Evolutionary conservation across 1,140 invertebrate species (phyloP).

Genomic region (Hylaeus anthracinus): DNA sequence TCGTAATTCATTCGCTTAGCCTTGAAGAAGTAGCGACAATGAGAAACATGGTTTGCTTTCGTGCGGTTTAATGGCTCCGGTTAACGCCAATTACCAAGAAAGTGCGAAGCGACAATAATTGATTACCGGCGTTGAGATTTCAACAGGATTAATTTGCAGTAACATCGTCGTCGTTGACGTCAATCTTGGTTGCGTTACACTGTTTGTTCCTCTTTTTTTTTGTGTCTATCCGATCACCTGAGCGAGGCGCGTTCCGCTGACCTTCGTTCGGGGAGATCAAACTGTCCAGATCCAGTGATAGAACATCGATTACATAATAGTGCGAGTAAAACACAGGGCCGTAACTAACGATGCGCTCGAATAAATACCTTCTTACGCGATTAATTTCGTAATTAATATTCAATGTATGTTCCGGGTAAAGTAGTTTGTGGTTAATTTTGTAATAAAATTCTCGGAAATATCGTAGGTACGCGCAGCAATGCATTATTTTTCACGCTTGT

Average conservation of each 20-base stretch:
- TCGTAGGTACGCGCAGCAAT: background rate
- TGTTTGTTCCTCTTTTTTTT: background rate
- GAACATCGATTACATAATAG: constrained; percentile 3
- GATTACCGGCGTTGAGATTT: background rate
- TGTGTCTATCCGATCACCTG: background rate
- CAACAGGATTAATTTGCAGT: background rate
- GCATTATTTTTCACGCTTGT: background rate
- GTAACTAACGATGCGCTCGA: background rate
- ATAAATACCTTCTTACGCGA: background rate
- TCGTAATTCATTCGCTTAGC: background rate
- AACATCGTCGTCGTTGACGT: constrained; percentile 4
- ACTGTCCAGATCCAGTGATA: too few relatives aligned
- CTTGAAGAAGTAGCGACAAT: background rate
- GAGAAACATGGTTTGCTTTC: background rate
- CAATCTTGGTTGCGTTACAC: background rate
- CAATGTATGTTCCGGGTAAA: background rate
- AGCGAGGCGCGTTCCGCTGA: background rate
- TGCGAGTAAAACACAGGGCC: background rate
- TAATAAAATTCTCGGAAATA: background rate
- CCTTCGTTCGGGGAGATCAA: background rate
- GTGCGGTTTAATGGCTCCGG: constrained; percentile 8
- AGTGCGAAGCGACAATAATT: constrained; percentile 18
- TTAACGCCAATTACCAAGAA: constrained; percentile 25
- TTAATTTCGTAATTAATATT: background rate
- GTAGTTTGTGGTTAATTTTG: background rate